A percentile compares a stretch with the other conserved stretches of the same genome.
Conservation (phyloP, 2,113 vertebrate species). For the Indicator indicator region DNA sequence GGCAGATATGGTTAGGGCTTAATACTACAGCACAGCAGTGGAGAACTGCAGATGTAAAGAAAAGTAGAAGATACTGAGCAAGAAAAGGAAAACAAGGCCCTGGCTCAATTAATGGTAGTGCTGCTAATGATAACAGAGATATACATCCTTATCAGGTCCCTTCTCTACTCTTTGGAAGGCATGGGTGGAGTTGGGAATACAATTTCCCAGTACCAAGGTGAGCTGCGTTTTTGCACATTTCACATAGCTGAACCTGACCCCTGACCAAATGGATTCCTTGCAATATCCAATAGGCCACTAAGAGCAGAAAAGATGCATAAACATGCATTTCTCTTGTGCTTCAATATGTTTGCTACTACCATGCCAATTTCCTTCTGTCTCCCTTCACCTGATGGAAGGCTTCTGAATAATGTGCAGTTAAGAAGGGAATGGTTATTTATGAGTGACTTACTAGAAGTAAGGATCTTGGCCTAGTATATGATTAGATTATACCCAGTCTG, state of each 20-base stretch:
- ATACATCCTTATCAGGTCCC: background rate
- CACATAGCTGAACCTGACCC: background rate
- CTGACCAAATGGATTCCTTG: background rate
- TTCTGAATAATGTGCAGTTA: conserved; percentile 12
- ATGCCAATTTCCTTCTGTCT: background rate
- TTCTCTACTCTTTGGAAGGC: background rate
- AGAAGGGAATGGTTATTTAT: background rate
- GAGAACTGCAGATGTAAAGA: background rate
- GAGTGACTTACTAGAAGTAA: background rate
- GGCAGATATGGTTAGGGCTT: conserved; percentile 2
- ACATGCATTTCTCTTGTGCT: background rate
- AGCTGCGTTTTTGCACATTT: background rate
- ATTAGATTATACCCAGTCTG: background rate
- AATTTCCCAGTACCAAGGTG: background rate
- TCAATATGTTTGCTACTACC: background rate
- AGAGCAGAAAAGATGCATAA: background rate
- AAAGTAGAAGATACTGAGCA: background rate
- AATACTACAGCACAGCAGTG: background rate
- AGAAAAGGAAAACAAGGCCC: background rate
- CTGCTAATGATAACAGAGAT: background rate
- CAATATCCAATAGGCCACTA: background rate
- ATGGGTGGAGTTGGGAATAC: background rate
- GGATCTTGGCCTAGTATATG: background rate
- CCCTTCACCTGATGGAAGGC: background rate
- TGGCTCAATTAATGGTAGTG: background rate